Base-by-base conservation (phyloP, 1,140 invertebrate genomes). In the Ips nitidus region DNA sequence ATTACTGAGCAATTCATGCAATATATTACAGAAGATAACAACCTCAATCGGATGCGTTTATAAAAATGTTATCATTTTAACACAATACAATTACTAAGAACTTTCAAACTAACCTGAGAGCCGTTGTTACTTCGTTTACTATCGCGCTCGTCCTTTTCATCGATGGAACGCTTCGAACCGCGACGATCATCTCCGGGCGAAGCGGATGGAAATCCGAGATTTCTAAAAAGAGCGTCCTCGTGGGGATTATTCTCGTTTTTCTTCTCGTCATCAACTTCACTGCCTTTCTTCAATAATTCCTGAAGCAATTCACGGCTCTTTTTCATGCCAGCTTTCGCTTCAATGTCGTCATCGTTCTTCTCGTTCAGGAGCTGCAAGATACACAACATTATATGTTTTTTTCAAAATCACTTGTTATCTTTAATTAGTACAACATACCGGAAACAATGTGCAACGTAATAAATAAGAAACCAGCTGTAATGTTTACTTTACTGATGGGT, bases 311-410 rank as follows among this genome's bases (percentile, higher is more conserved):
- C 92, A 75, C 91, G 90, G 52, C 81, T 79, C 47, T 86, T 86
- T 69, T 89, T 88, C 41, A 86, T 76, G 58, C 84, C 84, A 41
- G 80, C 82, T 72, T 85, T 81, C 63, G 84, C 81, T 75, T 90
- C 87, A 45, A 89, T 82, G 71, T 88, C 86, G 72, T 93, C 91
- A 72, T 93, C 91, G 57, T 87, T 90, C 80, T 90, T 92, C 65
- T 92, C 91, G 77, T 94, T 94, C 40, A 96, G 82, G 77, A 95
- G 86, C 91, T 95, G 79, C 37, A 83, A 84, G 73, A 22, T 71
- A 43, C 8, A 52, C 6, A 47, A 8, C 42, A 45, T 43, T 59
- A 67, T 42, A 55, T 50, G 56, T 56, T 37, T 8, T 36, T 4
- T n/a, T 4, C 22, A 4, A 36, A 5, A 8, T 36, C 52, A 53